Conservation (phyloP, 1,140 invertebrate genomes). For the Liolophura sinensis region DNA sequence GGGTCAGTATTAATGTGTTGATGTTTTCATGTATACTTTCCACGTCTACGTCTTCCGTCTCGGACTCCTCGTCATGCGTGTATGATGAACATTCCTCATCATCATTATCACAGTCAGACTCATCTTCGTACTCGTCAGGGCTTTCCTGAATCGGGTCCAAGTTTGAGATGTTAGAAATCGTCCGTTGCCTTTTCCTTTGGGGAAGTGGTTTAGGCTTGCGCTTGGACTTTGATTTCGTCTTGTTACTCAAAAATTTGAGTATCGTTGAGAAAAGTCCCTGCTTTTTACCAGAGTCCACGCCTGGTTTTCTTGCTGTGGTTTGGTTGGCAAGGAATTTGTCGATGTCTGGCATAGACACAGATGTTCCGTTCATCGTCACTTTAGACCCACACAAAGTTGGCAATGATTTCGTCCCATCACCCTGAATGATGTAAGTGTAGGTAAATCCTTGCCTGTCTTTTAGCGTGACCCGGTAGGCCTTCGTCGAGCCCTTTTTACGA, state of each 20-base stretch:
- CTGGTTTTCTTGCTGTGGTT: no score
- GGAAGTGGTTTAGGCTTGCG: constrained; percentile 41
- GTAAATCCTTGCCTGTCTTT: constrained; percentile 45
- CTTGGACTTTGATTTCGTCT: constrained; percentile 40
- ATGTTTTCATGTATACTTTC: no score
- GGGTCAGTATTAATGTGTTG: no score
- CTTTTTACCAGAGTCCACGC: constrained; percentile 39
- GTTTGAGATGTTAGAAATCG: constrained; percentile 51
- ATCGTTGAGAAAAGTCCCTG: constrained; percentile 45
- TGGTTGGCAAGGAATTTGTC: neutral
- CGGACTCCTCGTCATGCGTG: constrained; percentile 26
- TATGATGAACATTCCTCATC: constrained; percentile 40
- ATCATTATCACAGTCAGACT: constrained; percentile 26
- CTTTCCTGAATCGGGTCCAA: constrained; percentile 51
- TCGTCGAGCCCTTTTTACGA: constrained; percentile 29
- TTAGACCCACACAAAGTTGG: constrained; percentile 45
- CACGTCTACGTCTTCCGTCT: no score
- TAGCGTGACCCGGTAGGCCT: constrained; percentile 49
- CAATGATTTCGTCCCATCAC: constrained; percentile 43
- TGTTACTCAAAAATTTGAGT: constrained; percentile 42
- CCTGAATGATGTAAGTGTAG: constrained; percentile 50
- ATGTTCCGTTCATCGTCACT: constrained; percentile 16
- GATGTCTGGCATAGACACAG: constrained; percentile 39
- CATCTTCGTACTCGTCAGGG: constrained; percentile 45
- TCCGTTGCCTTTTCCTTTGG: constrained; percentile 48